Evolutionary conservation across 2,113 vertebrate species (phyloP).

Genomic region (Galemys pyrenaicus): DNA sequence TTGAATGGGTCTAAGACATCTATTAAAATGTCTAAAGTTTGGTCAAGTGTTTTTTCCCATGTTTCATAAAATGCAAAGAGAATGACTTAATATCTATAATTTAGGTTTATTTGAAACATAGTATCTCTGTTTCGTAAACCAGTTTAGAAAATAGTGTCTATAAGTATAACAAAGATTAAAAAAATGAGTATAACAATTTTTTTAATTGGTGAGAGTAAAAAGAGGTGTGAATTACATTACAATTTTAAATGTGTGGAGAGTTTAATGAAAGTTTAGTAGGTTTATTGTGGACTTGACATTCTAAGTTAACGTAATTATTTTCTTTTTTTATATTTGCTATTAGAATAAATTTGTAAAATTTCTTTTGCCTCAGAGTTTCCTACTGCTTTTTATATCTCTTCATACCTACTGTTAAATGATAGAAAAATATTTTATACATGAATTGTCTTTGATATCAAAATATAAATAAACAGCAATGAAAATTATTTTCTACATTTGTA

Average conservation of each 20-base stretch:
- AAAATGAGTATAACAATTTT: not conserved
- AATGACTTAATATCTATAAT: constrained; percentile 59
- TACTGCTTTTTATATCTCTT: constrained; percentile 57
- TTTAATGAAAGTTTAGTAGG: constrained; percentile 57
- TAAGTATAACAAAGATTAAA: not conserved
- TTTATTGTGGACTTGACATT: constrained; percentile 60
- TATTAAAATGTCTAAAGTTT: not conserved
- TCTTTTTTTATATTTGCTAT: constrained; percentile 45
- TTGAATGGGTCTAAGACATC: not conserved
- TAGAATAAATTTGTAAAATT: constrained; percentile 60
- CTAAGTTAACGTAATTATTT: constrained; percentile 62
- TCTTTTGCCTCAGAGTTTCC: not conserved
- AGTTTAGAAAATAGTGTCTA: constrained; percentile 31
- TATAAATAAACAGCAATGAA: constrained; percentile 44
- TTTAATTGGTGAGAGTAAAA: constrained; percentile 43
- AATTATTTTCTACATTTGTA: constrained; percentile 36
- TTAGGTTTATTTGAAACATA: constrained; percentile 45
- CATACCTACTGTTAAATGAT: constrained; percentile 31
- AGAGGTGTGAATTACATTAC: constrained; percentile 52
- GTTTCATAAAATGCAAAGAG: constrained; percentile 12
- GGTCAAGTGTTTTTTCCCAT: not conserved
- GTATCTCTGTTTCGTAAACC: constrained; percentile 28
- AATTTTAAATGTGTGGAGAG: constrained; percentile 43
- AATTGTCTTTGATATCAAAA: constrained; percentile 39
- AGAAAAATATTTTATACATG: constrained; percentile 55